A percentile compares a stretch with the other conserved stretches of the same genome.
These are phyloP conservation scores for Mesochorus sp. DNA, from an alignment of 2,888 invertebrate species.

Conservation along the genomic window DNA sequence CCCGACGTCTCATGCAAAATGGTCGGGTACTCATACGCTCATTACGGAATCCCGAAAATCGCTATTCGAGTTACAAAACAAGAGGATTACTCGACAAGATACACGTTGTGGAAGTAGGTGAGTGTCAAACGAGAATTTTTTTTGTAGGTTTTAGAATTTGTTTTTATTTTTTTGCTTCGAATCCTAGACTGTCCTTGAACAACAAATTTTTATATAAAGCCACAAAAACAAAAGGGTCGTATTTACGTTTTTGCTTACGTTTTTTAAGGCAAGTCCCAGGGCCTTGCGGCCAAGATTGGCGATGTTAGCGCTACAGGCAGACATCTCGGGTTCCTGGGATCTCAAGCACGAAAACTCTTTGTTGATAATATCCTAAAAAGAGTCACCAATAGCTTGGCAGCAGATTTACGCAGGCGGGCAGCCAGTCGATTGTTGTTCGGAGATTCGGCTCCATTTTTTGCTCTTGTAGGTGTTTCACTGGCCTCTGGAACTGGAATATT, in stretches of 20 bases:
- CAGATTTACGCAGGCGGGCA: constrained; percentile 85
- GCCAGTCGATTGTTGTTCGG: constrained; percentile 86
- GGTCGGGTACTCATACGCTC: constrained; percentile 77
- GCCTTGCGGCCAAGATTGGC: constrained; percentile 74
- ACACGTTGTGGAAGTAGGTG: constrained; percentile 80
- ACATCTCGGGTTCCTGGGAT: constrained; percentile 81
- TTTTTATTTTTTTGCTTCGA: not conserved
- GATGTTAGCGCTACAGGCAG: constrained; percentile 71
- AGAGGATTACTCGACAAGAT: constrained; percentile 76
- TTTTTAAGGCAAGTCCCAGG: constrained; percentile 77
- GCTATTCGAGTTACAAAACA: constrained; percentile 68
- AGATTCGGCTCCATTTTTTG: constrained; percentile 89
- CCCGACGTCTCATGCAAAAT: constrained; percentile 77
- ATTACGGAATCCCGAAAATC: constrained; percentile 70
- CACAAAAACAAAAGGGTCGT: not conserved
- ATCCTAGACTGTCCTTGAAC: not conserved
- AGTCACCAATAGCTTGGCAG: constrained; percentile 87
- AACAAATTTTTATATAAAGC: not conserved
- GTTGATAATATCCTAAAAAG: constrained; percentile 88
- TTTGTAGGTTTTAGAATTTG: not conserved
- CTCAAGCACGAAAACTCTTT: constrained; percentile 86
- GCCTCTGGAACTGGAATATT: constrained; percentile 89
- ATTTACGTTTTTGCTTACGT: constrained; percentile 16
- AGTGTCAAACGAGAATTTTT: constrained; percentile 56
- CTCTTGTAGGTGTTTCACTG: constrained; percentile 88